Conservation (phyloP, 2,797 vertebrate genomes). For the Otus scops region DNA sequence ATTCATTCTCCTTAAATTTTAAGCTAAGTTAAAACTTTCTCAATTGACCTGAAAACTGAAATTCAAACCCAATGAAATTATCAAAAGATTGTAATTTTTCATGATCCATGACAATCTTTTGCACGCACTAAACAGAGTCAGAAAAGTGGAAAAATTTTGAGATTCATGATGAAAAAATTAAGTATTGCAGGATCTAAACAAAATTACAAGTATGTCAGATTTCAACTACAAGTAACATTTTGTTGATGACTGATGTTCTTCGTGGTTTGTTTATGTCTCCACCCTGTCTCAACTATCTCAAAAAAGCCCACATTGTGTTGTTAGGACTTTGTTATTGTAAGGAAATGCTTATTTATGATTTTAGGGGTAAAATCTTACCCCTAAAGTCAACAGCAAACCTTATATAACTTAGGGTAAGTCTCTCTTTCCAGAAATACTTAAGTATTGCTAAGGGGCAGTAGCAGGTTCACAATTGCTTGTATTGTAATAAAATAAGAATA, state of each 20-base stretch:
- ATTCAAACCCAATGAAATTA: background rate
- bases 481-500: background rate
- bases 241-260: background rate
- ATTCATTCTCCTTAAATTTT: background rate
- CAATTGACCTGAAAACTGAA: background rate
- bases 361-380: background rate
- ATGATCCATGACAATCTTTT: background rate
- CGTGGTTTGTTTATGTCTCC: background rate
- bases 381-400: background rate
- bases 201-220: background rate
- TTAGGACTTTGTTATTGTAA: background rate
- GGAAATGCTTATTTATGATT: background rate
- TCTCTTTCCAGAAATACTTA: background rate
- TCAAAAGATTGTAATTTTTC: background rate
- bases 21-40: background rate
- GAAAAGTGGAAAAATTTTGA: background rate
- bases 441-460: background rate
- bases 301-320: rapidly evolving
- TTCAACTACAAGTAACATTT: background rate
- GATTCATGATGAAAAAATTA: background rate
- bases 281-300: background rate
- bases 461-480: background rate
- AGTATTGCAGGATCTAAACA: background rate
- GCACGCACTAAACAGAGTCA: background rate
- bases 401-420: background rate